These are phyloP conservation scores for Sebastolobus alascanus DNA, from an alignment of 2,797 vertebrate species.

Conservation along the genomic window DNA sequence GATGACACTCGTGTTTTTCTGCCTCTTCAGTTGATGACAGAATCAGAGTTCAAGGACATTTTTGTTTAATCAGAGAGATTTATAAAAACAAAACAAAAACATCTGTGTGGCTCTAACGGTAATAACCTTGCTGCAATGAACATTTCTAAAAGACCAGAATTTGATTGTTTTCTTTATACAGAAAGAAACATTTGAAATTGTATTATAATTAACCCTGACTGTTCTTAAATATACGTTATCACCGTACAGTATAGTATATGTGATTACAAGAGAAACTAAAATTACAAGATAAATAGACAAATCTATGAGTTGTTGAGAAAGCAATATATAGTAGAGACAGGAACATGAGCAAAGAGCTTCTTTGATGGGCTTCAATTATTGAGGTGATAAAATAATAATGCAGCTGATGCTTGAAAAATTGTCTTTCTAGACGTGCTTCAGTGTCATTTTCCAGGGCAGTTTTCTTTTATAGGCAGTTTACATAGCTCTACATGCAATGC, in stretches of 20 bases:
- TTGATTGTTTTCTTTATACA: background rate
- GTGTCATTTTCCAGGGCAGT: background rate
- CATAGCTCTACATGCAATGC: background rate
- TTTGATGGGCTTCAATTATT: slow-evolving; percentile 9
- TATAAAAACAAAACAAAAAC: too few relatives aligned
- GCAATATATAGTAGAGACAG: background rate
- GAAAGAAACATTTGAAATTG: background rate
- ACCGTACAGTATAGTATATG: background rate
- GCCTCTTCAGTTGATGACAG: too few relatives aligned
- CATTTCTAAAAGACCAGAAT: background rate
- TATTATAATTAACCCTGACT: background rate
- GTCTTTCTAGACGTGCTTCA: background rate
- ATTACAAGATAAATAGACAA: too few relatives aligned
- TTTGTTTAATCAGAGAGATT: too few relatives aligned
- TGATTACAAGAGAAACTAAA: background rate
- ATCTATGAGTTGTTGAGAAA: background rate
- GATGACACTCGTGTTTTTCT: background rate
- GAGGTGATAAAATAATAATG: slow-evolving; percentile 23
- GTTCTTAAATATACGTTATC: background rate
- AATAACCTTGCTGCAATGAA: background rate
- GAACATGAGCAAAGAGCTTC: slow-evolving; percentile 6
- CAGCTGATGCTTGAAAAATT: background rate
- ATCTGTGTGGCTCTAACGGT: too few relatives aligned
- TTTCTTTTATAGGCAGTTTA: background rate
- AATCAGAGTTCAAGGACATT: too few relatives aligned